A percentile compares a stretch with the other conserved stretches of the same genome.
These are phyloP conservation scores for Zaprionus ghesquierei DNA, from an alignment of 1,140 invertebrate species.

Conservation along the genomic window DNA sequence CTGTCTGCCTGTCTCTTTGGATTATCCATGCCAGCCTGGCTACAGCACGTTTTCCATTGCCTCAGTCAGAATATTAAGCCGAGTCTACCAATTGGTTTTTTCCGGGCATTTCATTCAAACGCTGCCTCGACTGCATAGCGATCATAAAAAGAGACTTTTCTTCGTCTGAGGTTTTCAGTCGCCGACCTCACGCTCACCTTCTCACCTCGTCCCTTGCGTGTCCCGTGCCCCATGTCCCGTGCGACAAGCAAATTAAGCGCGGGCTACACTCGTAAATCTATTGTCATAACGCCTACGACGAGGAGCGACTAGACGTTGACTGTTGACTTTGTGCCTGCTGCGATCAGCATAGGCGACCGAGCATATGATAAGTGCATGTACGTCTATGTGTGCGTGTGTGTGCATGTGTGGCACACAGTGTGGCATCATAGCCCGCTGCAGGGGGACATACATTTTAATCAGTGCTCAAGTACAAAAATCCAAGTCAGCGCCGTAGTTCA, in stretches of 20 bases:
- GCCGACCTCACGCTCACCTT: not conserved
- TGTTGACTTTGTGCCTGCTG: slow-evolving; percentile 21
- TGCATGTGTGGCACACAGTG: not conserved
- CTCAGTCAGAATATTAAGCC: slow-evolving; percentile 69
- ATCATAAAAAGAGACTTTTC: slow-evolving; percentile 72
- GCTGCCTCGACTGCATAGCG: slow-evolving; percentile 35
- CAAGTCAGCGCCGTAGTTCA: slow-evolving; percentile 43
- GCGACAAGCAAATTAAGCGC: slow-evolving; percentile 66
- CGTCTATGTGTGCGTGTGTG: not conserved
- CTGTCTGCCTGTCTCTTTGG: not conserved
- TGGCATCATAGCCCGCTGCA: slow-evolving; percentile 24
- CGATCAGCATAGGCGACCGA: not conserved
- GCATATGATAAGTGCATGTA: slow-evolving; percentile 17
- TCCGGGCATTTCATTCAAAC: slow-evolving; percentile 79
- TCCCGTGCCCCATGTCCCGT: not conserved
- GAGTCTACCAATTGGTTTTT: slow-evolving; percentile 77
- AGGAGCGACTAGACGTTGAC: slow-evolving; percentile 39
- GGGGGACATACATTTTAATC: slow-evolving; percentile 70
- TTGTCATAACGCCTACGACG: slow-evolving; percentile 76
- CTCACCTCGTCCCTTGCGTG: not conserved
- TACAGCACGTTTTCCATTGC: slow-evolving; percentile 55
- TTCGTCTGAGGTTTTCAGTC: slow-evolving; percentile 64
- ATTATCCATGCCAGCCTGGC: not conserved
- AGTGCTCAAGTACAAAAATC: slow-evolving; percentile 71
- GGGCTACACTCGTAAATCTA: slow-evolving; percentile 71